phyloP scores from a whole-genome alignment of 2,797 vertebrate species.

The Macropodus opercularis region DNA sequence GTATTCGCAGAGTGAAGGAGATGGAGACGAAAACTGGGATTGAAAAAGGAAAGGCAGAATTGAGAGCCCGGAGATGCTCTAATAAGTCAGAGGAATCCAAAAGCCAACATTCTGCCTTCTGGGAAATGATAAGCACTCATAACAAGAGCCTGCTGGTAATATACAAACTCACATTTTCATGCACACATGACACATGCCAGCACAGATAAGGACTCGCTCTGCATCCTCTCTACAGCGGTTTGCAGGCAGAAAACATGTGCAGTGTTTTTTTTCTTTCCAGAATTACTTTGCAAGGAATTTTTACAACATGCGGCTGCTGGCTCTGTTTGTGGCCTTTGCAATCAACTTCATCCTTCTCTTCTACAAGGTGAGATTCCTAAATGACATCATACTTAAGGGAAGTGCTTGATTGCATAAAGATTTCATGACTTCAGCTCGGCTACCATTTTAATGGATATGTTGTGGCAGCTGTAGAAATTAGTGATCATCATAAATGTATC shows the following conservation, averaged over 20 bases:
- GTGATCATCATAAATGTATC: too few relatives aligned
- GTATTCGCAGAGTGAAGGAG: conserved; percentile 78
- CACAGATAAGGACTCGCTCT: conserved; percentile 18
- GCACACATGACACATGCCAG: neutral
- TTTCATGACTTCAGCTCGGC: neutral
- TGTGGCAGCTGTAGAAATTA: too few relatives aligned
- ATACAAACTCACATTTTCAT: conserved; percentile 16
- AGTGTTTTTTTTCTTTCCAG: conserved; percentile 68
- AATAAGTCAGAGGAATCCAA: conserved; percentile 82
- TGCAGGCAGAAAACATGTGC: neutral
- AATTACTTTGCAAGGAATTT: conserved; percentile 96
- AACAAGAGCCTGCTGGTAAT: conserved; percentile 91
- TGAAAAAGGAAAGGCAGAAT: conserved; percentile 77
- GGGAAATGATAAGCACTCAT: conserved; percentile 88
- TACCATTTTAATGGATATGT: too few relatives aligned
- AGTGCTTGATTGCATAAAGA: neutral
- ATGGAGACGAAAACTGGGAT: conserved; percentile 64
- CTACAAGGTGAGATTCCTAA: conserved; percentile 86
- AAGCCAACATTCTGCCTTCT: conserved; percentile 86
- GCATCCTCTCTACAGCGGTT: neutral
- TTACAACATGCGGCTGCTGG: conserved; percentile 93
- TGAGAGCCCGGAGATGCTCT: conserved; percentile 75
- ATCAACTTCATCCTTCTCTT: conserved; percentile 98
- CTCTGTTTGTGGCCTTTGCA: conserved; percentile 91
- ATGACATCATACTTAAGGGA: neutral